These are phyloP conservation scores for Simalia tracyae DNA, from an alignment of 2,797 vertebrate genomes.

Conservation along the genomic window DNA sequence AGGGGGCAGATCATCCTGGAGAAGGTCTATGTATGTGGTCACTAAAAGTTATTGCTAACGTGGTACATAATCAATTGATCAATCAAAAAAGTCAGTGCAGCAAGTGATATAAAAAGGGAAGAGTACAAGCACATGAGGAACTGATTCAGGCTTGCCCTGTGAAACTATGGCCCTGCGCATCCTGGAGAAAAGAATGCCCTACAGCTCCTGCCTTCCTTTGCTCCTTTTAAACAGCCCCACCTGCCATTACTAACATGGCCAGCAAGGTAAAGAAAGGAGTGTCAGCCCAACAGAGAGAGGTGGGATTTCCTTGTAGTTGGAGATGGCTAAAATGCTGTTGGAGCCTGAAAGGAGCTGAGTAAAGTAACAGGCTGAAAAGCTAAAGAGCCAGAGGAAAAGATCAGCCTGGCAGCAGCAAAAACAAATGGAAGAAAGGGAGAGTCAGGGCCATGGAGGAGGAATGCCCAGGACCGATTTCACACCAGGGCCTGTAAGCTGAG, in stretches of 20 bases:
- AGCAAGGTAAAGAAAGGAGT: background rate
- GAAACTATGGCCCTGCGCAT: background rate
- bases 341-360: too few relatives aligned
- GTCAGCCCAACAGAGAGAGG: background rate
- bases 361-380: too few relatives aligned
- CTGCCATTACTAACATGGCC: background rate
- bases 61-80: background rate
- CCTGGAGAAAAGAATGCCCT: background rate
- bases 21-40: background rate
- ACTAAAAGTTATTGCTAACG: background rate
- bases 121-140: background rate
- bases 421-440: too few relatives aligned
- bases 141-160: background rate
- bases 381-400: too few relatives aligned
- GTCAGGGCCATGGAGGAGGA: too few relatives aligned
- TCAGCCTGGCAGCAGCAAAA: too few relatives aligned
- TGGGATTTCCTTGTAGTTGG: background rate
- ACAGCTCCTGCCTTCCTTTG: background rate
- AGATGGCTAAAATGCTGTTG: too few relatives aligned
- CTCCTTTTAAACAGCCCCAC: background rate
- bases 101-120: background rate
- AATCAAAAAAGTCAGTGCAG: background rate
- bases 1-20: background rate
- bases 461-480: too few relatives aligned
- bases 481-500: too few relatives aligned